Conservation (phyloP, 1,140 invertebrate species). For the Triops cancriformis region DNA sequence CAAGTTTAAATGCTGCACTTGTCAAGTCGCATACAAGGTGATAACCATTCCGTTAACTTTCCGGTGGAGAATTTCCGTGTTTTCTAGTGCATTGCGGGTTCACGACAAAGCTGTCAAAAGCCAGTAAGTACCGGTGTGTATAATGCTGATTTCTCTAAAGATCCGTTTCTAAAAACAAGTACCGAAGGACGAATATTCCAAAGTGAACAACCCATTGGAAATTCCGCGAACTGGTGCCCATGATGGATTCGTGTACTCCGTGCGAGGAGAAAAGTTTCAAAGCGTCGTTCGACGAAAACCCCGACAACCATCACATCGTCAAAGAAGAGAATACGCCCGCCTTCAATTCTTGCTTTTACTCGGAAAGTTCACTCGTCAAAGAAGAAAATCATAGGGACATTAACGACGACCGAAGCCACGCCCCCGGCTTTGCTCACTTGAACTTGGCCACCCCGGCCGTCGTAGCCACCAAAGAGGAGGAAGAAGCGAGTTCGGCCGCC, state of each 20-base stretch:
- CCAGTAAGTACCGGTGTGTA: too few species aligned
- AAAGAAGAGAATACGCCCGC: neutral
- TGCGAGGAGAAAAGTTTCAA: constrained; percentile 10
- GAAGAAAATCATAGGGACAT: neutral
- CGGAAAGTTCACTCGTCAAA: neutral
- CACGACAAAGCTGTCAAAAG: too few species aligned
- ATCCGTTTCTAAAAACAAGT: too few species aligned
- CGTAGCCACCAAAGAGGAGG: neutral
- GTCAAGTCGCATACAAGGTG: too few species aligned
- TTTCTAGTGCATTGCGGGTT: too few species aligned
- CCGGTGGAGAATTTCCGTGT: too few species aligned
- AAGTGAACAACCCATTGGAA: neutral
- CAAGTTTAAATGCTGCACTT: too few species aligned
- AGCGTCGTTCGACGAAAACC: neutral
- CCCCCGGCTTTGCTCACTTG: neutral
- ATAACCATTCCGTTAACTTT: too few species aligned
- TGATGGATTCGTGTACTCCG: constrained; percentile 10
- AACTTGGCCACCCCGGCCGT: neutral
- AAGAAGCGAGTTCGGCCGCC: too few species aligned
- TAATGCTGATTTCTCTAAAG: too few species aligned
- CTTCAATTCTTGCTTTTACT: neutral
- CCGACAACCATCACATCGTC: neutral
- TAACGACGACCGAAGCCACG: neutral
- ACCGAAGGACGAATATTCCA: neutral
- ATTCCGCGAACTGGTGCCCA: neutral